Evolutionary conservation across 2,797 vertebrate genomes (phyloP).

Genomic region (Vireo griseus): DNA sequence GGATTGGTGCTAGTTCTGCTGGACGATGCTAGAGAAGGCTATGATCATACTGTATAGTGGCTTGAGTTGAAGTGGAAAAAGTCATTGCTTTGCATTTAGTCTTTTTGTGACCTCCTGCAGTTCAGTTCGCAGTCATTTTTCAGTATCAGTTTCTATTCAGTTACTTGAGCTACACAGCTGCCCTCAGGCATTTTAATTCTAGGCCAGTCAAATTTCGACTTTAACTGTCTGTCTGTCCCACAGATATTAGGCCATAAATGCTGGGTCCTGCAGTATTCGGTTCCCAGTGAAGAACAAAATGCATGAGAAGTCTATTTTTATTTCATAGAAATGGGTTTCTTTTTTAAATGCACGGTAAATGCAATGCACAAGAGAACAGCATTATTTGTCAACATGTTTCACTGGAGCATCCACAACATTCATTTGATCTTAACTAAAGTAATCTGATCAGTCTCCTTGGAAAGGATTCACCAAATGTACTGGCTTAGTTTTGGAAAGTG

Average conservation of each 20-base stretch:
- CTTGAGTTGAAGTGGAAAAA: neutral
- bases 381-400: neutral
- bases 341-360: neutral
- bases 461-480: constrained; percentile 44
- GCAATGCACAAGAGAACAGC: neutral
- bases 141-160: constrained; percentile 36
- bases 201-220: neutral
- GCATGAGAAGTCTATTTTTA: neutral
- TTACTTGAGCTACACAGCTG: constrained; percentile 46
- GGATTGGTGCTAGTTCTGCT: neutral
- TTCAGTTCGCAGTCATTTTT: constrained; percentile 6
- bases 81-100: neutral
- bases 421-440: constrained; percentile 33
- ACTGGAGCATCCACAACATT: neutral
- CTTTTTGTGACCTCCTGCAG: neutral
- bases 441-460: constrained; percentile 41
- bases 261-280: neutral
- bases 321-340: neutral
- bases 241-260: neutral
- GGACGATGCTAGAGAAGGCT: neutral
- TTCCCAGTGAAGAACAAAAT: neutral
- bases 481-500: constrained; percentile 50
- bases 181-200: constrained; percentile 9
- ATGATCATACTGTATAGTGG: neutral
- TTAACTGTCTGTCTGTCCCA: neutral